Base-by-base conservation (phyloP, 2,888 invertebrate species). In the Athrips mouffetella region DNA sequence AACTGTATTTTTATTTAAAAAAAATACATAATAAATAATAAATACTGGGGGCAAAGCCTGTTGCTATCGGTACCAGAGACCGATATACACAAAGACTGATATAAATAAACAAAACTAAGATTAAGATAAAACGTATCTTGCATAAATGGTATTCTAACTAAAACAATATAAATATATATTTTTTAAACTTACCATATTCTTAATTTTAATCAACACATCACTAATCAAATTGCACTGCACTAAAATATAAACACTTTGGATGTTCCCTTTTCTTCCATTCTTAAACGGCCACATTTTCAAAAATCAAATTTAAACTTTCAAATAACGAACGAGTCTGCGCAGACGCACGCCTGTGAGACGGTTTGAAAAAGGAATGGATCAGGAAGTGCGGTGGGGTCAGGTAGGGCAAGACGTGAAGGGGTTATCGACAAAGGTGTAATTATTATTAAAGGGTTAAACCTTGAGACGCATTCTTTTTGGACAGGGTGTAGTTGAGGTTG, bases 361-460 rank as follows among this genome's bases (percentile, higher is more conserved):
- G 73, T 70, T 76, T 69, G 61, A 70, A 66, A 70, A 82, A 76
- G 76, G 80, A 86, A 87, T 86, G 87, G 77, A 80, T 82, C 78
- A 83, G 85, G 85, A 86, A 86, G 76, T 79, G 70, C 79, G 73
- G 73, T 72, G 70, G 78, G 84, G 85, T 87, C 87, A 87, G 88
- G 88, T 88, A 86, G 74, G 75, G 73, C 80, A 82, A 85, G 73
- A 66, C 74, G 80, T 76, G 82, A 78, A 85, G 80, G 87, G 87
- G 87, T 87, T 87, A 85, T 78, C 75, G 60, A 79, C 81, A 83
- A 85, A 80, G 79, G 75, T 74, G 67, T 80, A 25, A 45, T 45
- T 45, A 45, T 45, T 45, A 45, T 79, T 73, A 79, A 85, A 83
- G 87, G 87, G 88, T 87, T 87, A 86, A 79, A 76, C 69, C 13